Conservation (phyloP, 1,140 invertebrate species). For the Drosophila kohkoa region DNA sequence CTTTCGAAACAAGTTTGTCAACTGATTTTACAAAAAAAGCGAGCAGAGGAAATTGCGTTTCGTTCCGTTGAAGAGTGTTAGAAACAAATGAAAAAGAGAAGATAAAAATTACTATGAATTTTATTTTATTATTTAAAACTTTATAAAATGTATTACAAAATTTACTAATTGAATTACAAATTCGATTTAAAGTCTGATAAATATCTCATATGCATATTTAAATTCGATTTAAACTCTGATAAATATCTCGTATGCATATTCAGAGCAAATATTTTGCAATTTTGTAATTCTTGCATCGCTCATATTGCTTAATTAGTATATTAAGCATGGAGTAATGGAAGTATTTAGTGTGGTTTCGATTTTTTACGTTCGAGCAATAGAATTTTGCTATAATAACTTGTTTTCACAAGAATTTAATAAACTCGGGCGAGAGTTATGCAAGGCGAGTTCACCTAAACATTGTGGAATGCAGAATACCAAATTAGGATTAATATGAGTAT, state of each 20-base stretch:
- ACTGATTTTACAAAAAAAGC: neutral
- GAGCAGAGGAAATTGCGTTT: conserved; percentile 12
- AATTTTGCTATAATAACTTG: neutral
- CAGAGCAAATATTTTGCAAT: no score
- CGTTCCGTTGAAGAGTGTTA: neutral
- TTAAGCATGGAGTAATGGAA: neutral
- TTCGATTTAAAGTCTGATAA: no score
- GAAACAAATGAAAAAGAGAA: neutral
- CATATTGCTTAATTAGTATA: no score
- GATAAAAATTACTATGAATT: neutral
- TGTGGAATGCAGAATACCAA: neutral
- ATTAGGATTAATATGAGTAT: neutral
- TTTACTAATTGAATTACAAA: neutral
- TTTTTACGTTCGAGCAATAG: neutral
- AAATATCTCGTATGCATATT: no score
- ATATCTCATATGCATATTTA: no score
- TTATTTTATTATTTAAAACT: no score
- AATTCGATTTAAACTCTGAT: no score
- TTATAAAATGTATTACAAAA: neutral
- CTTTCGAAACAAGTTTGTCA: neutral
- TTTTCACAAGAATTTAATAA: conserved; percentile 8
- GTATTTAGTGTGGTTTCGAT: neutral
- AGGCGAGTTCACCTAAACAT: neutral
- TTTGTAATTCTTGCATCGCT: no score
- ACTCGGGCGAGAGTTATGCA: neutral